phyloP scores from a whole-genome alignment of 2,113 vertebrate genomes.

The Antechinus flavipes region DNA sequence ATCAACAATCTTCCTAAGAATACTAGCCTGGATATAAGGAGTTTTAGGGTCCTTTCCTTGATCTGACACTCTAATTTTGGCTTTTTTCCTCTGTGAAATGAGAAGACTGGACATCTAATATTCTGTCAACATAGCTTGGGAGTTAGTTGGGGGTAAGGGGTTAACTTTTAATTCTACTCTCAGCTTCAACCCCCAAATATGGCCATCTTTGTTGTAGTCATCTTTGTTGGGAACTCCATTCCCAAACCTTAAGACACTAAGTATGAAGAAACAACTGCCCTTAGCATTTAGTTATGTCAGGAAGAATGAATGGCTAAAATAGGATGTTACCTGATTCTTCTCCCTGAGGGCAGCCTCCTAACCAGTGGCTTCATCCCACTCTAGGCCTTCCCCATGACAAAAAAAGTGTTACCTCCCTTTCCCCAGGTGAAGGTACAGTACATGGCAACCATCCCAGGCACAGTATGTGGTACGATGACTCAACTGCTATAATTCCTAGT shows the following conservation, averaged over 20 bases:
- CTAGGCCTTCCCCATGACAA: not conserved
- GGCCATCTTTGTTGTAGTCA: not conserved
- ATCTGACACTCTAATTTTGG: not conserved
- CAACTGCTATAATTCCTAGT: not conserved
- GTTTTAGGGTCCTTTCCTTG: too few species aligned
- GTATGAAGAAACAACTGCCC: not conserved
- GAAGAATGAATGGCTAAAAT: not conserved
- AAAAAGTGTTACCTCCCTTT: not conserved
- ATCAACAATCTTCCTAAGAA: not conserved
- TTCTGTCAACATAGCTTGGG: not conserved
- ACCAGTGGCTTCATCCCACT: not conserved
- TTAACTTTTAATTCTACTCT: not conserved
- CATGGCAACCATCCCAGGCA: not conserved
- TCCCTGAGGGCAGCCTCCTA: not conserved
- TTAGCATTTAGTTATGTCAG: not conserved
- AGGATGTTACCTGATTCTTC: not conserved
- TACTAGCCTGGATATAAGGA: not conserved
- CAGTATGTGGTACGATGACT: not conserved
- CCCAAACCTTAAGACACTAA: not conserved
- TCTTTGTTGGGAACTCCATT: not conserved
- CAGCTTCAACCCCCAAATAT: not conserved
- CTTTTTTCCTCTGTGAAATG: not conserved
- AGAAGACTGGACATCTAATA: not conserved
- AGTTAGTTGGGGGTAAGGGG: not conserved
- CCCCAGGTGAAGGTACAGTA: not conserved